Percentiles rank a stretch among this genome's conserved stretches.
Evolutionary conservation across 92 coral and sea anemone species (phyloP).

Genomic region (Epizoanthus illoricatus): DNA sequence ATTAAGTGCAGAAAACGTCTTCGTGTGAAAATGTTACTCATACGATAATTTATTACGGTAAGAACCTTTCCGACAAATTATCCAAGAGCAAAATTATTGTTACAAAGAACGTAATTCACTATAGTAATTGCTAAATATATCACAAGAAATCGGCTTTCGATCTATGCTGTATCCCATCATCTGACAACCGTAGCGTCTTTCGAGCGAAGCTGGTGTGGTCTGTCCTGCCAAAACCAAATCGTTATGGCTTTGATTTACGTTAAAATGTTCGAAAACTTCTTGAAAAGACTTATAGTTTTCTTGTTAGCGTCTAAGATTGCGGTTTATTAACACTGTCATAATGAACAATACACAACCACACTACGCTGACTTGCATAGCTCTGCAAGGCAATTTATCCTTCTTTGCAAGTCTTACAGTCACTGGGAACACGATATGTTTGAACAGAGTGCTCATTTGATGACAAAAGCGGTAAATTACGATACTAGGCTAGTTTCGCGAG

Average conservation of each 20-base stretch:
- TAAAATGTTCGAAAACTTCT: neutral
- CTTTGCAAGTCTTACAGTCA: slow-evolving; percentile 7
- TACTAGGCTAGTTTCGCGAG: neutral
- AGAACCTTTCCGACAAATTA: neutral
- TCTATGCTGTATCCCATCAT: neutral
- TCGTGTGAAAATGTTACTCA: neutral
- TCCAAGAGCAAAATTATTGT: slow-evolving; percentile 17
- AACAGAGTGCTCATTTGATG: neutral
- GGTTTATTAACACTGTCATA: neutral
- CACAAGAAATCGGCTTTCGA: slow-evolving; percentile 13
- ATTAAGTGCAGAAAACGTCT: neutral
- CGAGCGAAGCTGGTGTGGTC: neutral
- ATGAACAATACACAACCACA: neutral
- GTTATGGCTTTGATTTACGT: neutral
- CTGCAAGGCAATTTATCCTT: neutral
- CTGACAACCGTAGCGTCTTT: neutral
- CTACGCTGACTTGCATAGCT: neutral
- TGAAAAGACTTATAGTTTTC: no score
- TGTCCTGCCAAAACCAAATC: slow-evolving; percentile 4
- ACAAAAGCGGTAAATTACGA: neutral
- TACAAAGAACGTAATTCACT: slow-evolving; percentile 23
- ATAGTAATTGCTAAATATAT: slow-evolving; percentile 16
- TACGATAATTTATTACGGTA: neutral
- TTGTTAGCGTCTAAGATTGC: neutral
- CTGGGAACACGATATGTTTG: neutral